Evolutionary conservation across 2,797 vertebrate species (phyloP).

Genomic region (Anguilla obscura): DNA sequence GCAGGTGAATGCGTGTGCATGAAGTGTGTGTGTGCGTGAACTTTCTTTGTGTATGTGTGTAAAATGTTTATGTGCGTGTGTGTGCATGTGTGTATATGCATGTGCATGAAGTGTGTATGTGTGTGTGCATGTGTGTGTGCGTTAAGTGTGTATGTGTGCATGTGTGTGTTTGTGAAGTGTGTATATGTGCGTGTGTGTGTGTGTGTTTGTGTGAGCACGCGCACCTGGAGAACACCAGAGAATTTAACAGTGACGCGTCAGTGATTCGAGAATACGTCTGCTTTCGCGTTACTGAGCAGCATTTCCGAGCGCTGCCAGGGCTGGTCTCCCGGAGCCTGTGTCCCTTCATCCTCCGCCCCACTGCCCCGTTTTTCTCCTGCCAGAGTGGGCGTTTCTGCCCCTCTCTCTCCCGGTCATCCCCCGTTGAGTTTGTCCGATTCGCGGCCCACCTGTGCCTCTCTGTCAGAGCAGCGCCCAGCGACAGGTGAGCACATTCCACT

Average conservation of each 20-base stretch:
- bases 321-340: slow-evolving; percentile 35
- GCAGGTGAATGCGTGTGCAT: too few relatives aligned
- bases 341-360: slow-evolving; percentile 37
- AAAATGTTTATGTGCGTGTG: too few relatives aligned
- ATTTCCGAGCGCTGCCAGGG: neutral
- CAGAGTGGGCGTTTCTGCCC: slow-evolving; percentile 7
- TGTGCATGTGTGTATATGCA: too few relatives aligned
- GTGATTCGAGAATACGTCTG: too few relatives aligned
- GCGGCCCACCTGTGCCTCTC: neutral
- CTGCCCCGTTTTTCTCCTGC: neutral
- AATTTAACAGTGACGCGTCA: neutral
- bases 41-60: too few relatives aligned
- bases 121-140: too few relatives aligned
- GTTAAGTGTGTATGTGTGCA: too few relatives aligned
- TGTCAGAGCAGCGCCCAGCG: neutral
- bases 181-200: too few relatives aligned
- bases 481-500: neutral
- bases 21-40: too few relatives aligned
- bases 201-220: neutral
- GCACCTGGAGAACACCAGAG: too few relatives aligned
- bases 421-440: slow-evolving; percentile 24
- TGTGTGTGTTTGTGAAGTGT: too few relatives aligned
- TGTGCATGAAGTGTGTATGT: neutral
- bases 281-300: neutral
- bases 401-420: slow-evolving; percentile 49